Evolutionary conservation across 2,113 vertebrate species (phyloP).

Genomic region (Anhinga rufa): DNA sequence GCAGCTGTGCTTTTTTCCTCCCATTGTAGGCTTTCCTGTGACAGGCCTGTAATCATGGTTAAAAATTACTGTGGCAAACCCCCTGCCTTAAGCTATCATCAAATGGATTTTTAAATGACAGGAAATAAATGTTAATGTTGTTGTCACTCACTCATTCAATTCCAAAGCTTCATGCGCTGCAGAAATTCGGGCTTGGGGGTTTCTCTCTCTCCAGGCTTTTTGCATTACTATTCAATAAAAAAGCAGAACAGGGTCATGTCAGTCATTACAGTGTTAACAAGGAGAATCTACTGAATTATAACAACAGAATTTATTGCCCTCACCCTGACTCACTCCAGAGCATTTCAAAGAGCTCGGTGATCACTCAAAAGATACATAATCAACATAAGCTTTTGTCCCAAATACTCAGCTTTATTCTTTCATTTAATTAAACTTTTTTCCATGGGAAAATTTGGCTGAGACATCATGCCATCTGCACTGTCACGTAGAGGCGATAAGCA

Average conservation of each 20-base stretch:
- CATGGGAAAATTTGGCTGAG: background rate
- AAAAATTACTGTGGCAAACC: background rate
- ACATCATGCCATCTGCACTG: background rate
- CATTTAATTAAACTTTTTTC: background rate
- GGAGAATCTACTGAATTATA: background rate
- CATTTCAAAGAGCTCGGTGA: background rate
- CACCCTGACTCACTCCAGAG: background rate
- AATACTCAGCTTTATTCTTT: background rate
- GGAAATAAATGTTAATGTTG: background rate
- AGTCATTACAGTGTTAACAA: constrained; percentile 22
- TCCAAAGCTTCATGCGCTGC: constrained; percentile 97
- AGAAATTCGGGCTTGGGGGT: constrained; percentile 96
- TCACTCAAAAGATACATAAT: background rate
- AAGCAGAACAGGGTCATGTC: constrained; percentile 15
- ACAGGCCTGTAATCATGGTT: background rate
- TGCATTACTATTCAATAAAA: constrained; percentile 89
- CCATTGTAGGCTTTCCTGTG: background rate
- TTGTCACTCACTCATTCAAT: constrained; percentile 90
- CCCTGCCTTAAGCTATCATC: background rate
- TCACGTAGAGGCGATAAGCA: background rate
- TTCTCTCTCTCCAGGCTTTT: constrained; percentile 98
- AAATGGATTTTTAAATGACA: background rate
- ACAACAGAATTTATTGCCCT: constrained; percentile 5
- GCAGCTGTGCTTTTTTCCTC: background rate
- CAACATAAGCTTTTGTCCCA: background rate